Conservation (phyloP, 2,797 vertebrate species). For the Gymnothorax javanicus region DNA sequence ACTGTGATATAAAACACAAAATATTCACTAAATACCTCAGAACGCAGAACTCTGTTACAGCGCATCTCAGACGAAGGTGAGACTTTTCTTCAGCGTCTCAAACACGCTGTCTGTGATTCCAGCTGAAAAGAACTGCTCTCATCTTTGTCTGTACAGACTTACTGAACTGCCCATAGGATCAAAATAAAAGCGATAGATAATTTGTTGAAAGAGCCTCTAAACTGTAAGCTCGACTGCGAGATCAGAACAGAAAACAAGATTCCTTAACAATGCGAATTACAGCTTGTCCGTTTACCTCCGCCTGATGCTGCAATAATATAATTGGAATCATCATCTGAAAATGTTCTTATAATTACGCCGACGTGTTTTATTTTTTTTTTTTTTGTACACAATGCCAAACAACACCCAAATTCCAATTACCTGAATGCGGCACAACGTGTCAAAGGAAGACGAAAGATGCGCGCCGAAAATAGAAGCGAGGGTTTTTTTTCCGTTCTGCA, state of each 20-base stretch:
- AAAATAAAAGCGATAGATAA: background rate
- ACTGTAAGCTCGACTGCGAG: background rate
- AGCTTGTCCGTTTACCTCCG: background rate
- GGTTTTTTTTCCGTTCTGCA: background rate
- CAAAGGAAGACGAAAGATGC: background rate
- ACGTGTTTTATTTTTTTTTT: conserved; percentile 34
- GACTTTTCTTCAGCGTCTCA: background rate
- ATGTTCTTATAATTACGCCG: conserved; percentile 65
- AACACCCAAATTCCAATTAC: conserved; percentile 69
- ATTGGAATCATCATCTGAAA: conserved; percentile 66
- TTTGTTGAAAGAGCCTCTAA: background rate
- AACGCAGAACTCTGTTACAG: background rate
- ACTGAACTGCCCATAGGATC: background rate
- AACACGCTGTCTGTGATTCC: background rate
- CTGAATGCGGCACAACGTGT: conserved; percentile 29
- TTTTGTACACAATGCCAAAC: conserved; percentile 69
- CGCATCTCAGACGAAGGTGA: background rate
- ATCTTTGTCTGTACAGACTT: background rate
- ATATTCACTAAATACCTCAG: background rate
- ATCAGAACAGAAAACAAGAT: background rate
- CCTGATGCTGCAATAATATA: conserved; percentile 50
- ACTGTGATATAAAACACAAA: background rate
- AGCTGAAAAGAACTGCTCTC: background rate
- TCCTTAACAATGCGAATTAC: background rate
- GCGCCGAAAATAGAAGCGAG: background rate